Base-by-base conservation (phyloP, 1,140 invertebrate species). In the Drosophila jambulina region DNA sequence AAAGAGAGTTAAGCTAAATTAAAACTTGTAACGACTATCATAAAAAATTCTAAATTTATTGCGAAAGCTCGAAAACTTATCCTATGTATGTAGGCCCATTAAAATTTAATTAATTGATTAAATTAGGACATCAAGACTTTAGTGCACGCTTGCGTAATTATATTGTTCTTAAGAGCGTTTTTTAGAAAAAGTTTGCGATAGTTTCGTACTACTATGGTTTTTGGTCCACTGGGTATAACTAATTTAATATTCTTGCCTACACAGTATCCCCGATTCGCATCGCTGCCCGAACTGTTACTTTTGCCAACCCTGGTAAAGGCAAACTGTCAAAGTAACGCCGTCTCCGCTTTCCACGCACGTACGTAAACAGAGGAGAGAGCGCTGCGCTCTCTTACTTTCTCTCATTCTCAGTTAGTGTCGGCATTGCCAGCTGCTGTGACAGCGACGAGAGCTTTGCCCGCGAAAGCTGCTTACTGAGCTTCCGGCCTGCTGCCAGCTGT, bases 361-460 rank as follows among this genome's bases (percentile, higher is more conserved):
- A 58, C 82, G 82, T 81, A 81, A 84, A 84, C 74, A 84, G 43
- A 53, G 38, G 17, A 13, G 21, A 48, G 34, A n/a, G 46, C 1
- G 58, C 6, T 54, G n/a, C 40, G 17, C 48, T 13, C 46, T 25
- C 7, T 48, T 25, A 21, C n/a, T 40, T n/a, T 57, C 34, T 23
- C 51, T 3, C 40, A n/a, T 10, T 32, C 51, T 15, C 32, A 13
- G 15, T 21, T 13, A 19, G 23, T 10, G 59, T 19, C 51, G 23
- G 80, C 71, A 71, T 65, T 83, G 81, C 81, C 81, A 83, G 43
- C 12, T 56, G 59, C 4, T 15, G 12, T 9, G 17, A 38, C 32
- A 4, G 42, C 27, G 12, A 25, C 19, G 8, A 36, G 40, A 58
- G 60, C 56, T 64, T 38, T 10, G 17, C 29, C 25, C 48, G n/a